Base-by-base conservation (phyloP, 2,797 vertebrate species). In the Xenentodon cancila region DNA sequence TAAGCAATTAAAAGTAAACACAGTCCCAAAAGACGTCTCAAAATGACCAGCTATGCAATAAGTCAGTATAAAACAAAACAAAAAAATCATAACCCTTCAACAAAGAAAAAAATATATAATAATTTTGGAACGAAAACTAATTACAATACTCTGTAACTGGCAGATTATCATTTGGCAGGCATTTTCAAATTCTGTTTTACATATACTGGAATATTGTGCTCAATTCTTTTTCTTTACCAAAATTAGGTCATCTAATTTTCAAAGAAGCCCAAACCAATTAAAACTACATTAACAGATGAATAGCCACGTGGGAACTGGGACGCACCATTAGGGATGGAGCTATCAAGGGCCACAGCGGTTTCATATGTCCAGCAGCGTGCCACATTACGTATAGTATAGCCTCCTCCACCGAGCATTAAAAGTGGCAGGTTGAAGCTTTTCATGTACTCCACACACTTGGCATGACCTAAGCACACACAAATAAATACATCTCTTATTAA, bases 381-480 rank as follows among this genome's bases (percentile, higher is more conserved):
- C 65, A 99, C 97, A 0, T 99, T 99, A 2, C 97, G 94, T 86
- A 99, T 99, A 0, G 97, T 99, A 64, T 99, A 99, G 54, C 97
- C 97, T 0, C 97, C 97, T 42, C 97, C 97, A 55, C 97, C 97
- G 81, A 99, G 89, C 97, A 99, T 99, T n/a, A 99, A 91, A 91
- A 98, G 91, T 0, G 97, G 97, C 85, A 99, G 87, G 82, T 98
- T 99, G 79, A 99, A 99, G 64, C 96, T 96, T 86, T 98, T 99
- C 71, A 99, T 97, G 86, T 98, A 99, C 84, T 99, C 97, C 75
- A 99, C 97, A 79, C 97, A 99, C 82, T 99, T 99, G 47, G 97
- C 97, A 3, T 99, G 97, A 43, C 97, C 97, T 99, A 75, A 64
- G 17, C 4, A 72, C 15, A 72, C 15, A 15, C 0, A 2, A 9